Evolutionary conservation across 1,140 invertebrate genomes (phyloP), one percentile per base, ranked within the genome.

Genomic region (Caerostris extrusa): DNA sequence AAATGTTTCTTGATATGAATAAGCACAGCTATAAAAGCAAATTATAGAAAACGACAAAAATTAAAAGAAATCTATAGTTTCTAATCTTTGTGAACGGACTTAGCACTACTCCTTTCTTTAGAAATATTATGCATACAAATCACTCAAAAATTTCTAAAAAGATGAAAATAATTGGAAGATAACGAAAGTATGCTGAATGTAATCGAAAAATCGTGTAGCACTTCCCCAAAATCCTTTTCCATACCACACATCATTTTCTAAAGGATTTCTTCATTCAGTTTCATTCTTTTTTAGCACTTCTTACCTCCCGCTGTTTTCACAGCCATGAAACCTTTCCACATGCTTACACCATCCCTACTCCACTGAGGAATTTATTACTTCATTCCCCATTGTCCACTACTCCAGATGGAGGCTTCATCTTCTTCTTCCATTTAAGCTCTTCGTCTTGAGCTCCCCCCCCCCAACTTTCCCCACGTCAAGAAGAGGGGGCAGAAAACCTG

Each of bases 341-440:
- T 19, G 17, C 12, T 90, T 57, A 90, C n/a, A 56, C 50, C 14
- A 69, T 12, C 64, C 12, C n/a, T 90, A 57, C 67, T 71, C 14
- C 88, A 34, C 19, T 57, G 58, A n/a, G n/a, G 88, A 90, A 90
- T 71, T 71, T 90, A 90, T 90, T 71, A 71, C 64, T 55, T 71
- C 67, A 12, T 82, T n/a, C 56, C 88, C 64, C 50, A 61, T 53
- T 90, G 88, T 90, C 88, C 17, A 90, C 88, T 67, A 58, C 67
- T 90, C 67, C 71, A 90, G 55, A 57, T 90, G 3, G 34, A 82
- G 77, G n/a, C n/a, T n/a, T n/a, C n/a, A n/a, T 71, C 88, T n/a
- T 90, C 88, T 58, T 90, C 67, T 90, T 90, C 64, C 61, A 77
- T 90, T 90, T 90, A 90, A 90, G 88, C 64, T 71, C 55, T 90